A percentile compares a stretch with the other conserved stretches of the same genome.
Evolutionary conservation across 2,113 vertebrate genomes (phyloP).

Genomic region (Corythaixoides concolor): DNA sequence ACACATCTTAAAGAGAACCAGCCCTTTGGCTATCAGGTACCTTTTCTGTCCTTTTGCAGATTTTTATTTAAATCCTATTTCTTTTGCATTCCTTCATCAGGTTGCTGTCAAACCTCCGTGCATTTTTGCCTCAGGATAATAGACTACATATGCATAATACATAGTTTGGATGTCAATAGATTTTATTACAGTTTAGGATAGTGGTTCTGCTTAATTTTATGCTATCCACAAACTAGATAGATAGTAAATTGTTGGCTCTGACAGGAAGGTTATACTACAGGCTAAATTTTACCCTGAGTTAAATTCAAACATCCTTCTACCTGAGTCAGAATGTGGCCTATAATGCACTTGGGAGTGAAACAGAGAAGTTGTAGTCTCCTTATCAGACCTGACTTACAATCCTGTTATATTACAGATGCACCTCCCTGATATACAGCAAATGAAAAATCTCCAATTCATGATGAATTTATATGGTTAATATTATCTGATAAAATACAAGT

Average conservation of each 20-base stretch:
- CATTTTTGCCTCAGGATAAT: slow-evolving; percentile 39
- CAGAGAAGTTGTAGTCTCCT: background rate
- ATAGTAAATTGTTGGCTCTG: slow-evolving; percentile 25
- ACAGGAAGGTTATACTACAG: background rate
- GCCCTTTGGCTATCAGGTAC: background rate
- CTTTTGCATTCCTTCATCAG: slow-evolving; percentile 45
- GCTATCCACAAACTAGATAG: background rate
- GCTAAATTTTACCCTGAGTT: slow-evolving; percentile 12
- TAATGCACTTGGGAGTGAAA: background rate
- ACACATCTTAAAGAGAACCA: background rate
- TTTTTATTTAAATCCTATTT: slow-evolving; percentile 57
- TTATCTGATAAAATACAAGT: slow-evolving; percentile 23
- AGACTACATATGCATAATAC: slow-evolving; percentile 45
- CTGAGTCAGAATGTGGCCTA: background rate
- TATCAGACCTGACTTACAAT: slow-evolving; percentile 2
- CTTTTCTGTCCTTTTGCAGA: slow-evolving; percentile 18
- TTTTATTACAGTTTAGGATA: slow-evolving; percentile 57
- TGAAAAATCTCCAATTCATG: background rate
- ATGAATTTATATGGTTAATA: slow-evolving; percentile 21
- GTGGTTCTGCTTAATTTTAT: slow-evolving; percentile 40
- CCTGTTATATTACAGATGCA: background rate
- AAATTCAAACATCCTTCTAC: background rate
- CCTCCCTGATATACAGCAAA: slow-evolving; percentile 8
- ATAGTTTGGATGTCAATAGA: slow-evolving; percentile 48
- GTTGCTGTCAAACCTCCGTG: slow-evolving; percentile 17